These are phyloP conservation scores for Zygothrica quintamaculata DNA, from an alignment of 2,888 invertebrate species.

Conservation along the genomic window DNA sequence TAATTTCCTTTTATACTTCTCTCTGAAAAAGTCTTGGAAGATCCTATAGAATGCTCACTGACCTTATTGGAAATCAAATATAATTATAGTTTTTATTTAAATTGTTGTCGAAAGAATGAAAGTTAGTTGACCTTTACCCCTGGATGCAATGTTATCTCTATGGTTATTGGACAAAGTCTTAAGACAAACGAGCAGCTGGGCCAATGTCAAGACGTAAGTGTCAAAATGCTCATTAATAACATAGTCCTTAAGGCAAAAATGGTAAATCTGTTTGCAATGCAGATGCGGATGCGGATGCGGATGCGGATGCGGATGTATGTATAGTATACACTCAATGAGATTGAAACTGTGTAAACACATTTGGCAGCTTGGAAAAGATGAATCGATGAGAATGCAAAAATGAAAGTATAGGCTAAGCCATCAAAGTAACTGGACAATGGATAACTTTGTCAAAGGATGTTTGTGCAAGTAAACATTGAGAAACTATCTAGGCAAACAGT, in stretches of 20 bases:
- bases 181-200: slow-evolving; percentile 78
- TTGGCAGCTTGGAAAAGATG: slow-evolving; percentile 67
- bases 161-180: slow-evolving; percentile 43
- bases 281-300: slow-evolving; percentile 31
- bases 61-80: slow-evolving; percentile 50
- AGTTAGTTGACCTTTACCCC: slow-evolving; percentile 65
- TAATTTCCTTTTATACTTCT: no score
- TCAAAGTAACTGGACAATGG: slow-evolving; percentile 79
- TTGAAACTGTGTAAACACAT: slow-evolving; percentile 65
- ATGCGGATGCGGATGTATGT: slow-evolving; percentile 24
- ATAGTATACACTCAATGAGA: no score
- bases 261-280: slow-evolving; percentile 46
- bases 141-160: slow-evolving; percentile 30
- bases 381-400: slow-evolving; percentile 83
- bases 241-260: slow-evolving; percentile 66
- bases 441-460: slow-evolving; percentile 80
- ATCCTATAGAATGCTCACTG: no score
- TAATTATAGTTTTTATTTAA: slow-evolving; percentile 73
- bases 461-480: slow-evolving; percentile 72
- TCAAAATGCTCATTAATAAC: slow-evolving; percentile 84
- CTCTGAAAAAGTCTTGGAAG: no score
- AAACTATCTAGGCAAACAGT: slow-evolving; percentile 54
- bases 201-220: slow-evolving; percentile 82
- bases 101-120: slow-evolving; percentile 29
- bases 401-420: slow-evolving; percentile 63